Percentiles rank a stretch among this genome's conserved stretches.
Conservation (phyloP, 2,797 vertebrate genomes). For the Galago senegalensis region DNA sequence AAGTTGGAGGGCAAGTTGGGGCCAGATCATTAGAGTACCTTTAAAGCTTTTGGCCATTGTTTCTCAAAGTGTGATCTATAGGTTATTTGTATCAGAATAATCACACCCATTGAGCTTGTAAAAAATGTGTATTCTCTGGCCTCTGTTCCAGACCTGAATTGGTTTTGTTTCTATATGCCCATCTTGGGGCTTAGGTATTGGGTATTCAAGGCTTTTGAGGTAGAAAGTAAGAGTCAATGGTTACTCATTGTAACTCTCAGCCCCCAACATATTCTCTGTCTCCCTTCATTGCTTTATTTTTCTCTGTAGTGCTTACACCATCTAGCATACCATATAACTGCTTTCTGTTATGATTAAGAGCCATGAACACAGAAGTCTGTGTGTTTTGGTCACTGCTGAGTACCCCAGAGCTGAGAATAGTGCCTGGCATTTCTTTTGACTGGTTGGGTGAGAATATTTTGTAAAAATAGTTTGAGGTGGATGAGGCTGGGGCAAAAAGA, state of each 20-base stretch:
- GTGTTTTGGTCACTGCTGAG: conserved; percentile 24
- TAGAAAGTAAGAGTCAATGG: background rate
- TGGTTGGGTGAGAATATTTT: conserved; percentile 4
- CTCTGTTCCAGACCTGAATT: background rate
- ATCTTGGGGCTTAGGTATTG: background rate
- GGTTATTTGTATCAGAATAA: background rate
- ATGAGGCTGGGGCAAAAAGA: background rate
- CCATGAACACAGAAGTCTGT: conserved; percentile 8
- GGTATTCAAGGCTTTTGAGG: background rate
- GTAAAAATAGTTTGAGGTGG: background rate
- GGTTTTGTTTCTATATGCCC: background rate
- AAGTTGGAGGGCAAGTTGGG: background rate
- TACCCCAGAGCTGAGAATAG: background rate
- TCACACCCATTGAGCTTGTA: background rate
- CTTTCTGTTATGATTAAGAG: background rate
- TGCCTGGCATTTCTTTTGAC: conserved; percentile 20
- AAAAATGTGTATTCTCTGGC: background rate
- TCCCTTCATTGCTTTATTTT: background rate
- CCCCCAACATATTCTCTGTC: background rate
- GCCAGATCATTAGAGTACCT: background rate
- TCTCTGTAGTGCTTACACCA: background rate
- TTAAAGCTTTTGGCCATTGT: background rate
- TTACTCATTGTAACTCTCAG: background rate
- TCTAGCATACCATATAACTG: background rate
- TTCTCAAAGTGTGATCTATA: background rate